A percentile compares a stretch with the other conserved stretches of the same genome.
These are phyloP conservation scores for Eciton burchellii DNA, from an alignment of 1,140 invertebrate genomes.

Conservation along the genomic window DNA sequence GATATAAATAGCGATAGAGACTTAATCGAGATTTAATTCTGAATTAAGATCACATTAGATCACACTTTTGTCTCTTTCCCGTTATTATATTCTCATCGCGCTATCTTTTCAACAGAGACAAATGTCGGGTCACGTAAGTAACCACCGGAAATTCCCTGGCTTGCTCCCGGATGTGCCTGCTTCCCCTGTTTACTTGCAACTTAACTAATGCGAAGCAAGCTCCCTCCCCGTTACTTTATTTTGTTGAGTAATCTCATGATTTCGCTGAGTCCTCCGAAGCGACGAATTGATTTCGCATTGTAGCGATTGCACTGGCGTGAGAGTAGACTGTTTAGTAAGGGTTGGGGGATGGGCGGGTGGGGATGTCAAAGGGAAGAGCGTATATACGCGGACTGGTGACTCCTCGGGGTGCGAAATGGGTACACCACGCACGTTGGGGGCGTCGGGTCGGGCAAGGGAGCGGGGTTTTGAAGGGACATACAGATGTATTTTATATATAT, in stretches of 20 bases:
- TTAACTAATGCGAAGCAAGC: constrained; percentile 51
- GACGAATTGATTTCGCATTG: constrained; percentile 76
- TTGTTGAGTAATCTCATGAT: constrained; percentile 49
- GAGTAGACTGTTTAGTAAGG: background rate
- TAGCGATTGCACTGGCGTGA: constrained; percentile 68
- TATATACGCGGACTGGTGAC: background rate
- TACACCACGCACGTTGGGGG: background rate
- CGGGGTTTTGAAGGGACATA: constrained; percentile 79
- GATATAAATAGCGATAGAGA: no score
- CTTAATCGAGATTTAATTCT: no score
- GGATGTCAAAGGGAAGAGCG: background rate
- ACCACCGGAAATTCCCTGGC: background rate
- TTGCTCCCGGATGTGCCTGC: constrained; percentile 40
- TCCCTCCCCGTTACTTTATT: constrained; percentile 54
- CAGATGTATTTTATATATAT: constrained; percentile 55
- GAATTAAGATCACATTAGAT: no score
- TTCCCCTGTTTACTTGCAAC: constrained; percentile 14
- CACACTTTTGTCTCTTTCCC: background rate
- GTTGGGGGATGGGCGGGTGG: background rate
- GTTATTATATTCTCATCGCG: background rate
- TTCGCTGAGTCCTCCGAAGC: constrained; percentile 48
- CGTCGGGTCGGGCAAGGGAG: constrained; percentile 64
- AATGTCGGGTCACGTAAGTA: background rate
- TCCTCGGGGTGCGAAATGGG: background rate
- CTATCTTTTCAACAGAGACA: background rate